Percentiles rank a stretch among this genome's conserved stretches.
These are phyloP conservation scores for Scortum barcoo DNA, from an alignment of 2,113 vertebrate genomes.

Conservation along the genomic window DNA sequence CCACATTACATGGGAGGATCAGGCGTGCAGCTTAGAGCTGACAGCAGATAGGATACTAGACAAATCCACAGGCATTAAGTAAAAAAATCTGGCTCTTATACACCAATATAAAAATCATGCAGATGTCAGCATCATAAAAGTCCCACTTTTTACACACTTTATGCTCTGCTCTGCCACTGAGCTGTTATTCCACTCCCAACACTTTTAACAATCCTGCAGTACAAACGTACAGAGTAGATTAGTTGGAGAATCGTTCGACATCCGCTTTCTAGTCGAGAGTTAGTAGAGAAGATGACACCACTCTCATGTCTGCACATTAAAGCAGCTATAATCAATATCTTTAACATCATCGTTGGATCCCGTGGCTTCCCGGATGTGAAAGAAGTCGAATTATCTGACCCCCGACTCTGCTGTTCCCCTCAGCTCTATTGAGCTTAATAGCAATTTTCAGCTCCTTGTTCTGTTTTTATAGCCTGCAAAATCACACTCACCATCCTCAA, in stretches of 20 bases:
- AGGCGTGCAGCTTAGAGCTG: constrained; percentile 59
- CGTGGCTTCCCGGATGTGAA: background rate
- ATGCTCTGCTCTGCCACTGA: constrained; percentile 24
- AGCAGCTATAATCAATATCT: background rate
- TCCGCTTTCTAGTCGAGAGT: background rate
- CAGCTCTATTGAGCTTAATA: background rate
- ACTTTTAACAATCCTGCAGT: background rate
- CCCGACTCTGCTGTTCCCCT: too few species aligned
- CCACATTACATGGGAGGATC: constrained; percentile 70
- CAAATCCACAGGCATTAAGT: constrained; percentile 63
- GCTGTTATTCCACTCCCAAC: background rate
- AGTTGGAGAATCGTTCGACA: background rate
- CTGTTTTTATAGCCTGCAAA: background rate
- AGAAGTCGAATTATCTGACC: background rate
- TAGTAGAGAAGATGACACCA: background rate
- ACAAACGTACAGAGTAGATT: background rate
- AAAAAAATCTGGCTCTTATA: constrained; percentile 36
- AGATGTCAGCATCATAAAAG: constrained; percentile 39
- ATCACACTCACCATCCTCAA: background rate
- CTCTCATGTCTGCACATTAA: background rate
- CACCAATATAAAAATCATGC: constrained; percentile 27
- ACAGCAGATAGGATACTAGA: constrained; percentile 64
- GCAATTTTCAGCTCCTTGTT: background rate
- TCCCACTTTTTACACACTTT: constrained; percentile 31
- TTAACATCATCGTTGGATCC: background rate